Percentiles rank a stretch among this genome's conserved stretches.
Conservation (phyloP, 2,888 invertebrate genomes). For the Acanthococcus lagerstroemiae region DNA sequence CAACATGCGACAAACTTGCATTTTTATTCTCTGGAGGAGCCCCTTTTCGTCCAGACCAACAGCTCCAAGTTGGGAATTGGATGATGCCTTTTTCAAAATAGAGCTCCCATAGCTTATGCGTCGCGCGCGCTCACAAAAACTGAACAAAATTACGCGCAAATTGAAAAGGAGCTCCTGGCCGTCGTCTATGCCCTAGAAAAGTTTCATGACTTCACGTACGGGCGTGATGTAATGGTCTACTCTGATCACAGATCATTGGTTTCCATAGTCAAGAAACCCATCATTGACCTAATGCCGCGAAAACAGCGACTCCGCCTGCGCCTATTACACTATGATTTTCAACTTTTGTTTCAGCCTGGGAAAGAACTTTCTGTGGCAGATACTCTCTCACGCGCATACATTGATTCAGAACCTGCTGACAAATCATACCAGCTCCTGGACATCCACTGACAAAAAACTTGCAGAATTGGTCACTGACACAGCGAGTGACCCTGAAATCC, state of each 20-base stretch:
- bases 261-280: neutral
- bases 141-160: conserved; percentile 9
- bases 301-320: conserved; percentile 17
- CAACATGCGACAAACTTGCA: conserved; percentile 31
- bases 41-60: conserved; percentile 3
- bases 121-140: conserved; percentile 7
- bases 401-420: neutral
- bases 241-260: conserved; percentile 20
- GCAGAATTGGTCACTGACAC: neutral
- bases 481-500: neutral
- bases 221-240: conserved; percentile 2
- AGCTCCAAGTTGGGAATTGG: conserved; percentile 19
- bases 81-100: conserved; percentile 10
- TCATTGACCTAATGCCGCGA: neutral
- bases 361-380: conserved; percentile 12
- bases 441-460: neutral
- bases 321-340: conserved; percentile 14
- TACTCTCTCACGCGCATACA: conserved; percentile 6
- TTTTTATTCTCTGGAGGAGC: conserved; percentile 31
- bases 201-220: conserved; percentile 1
- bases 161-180: conserved; percentile 20
- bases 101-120: conserved; percentile 6
- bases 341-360: conserved; percentile 7
- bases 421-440: neutral
- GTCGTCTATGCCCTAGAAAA: conserved; percentile 4